phyloP scores from a whole-genome alignment of 1,140 invertebrate species.

The Bombus vancouverensis region DNA sequence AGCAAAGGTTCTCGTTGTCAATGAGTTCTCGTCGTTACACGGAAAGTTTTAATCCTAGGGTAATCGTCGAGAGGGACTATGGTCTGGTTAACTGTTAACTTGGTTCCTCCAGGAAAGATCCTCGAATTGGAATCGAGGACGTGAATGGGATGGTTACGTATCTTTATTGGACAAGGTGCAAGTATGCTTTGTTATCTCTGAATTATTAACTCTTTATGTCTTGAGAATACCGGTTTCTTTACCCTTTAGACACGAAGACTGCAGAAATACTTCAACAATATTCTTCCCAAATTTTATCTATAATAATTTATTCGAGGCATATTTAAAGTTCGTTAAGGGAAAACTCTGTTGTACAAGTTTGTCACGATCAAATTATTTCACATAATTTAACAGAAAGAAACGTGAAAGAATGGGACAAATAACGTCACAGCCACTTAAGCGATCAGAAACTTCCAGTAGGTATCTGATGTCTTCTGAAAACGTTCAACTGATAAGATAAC shows the following conservation, averaged over 20 bases:
- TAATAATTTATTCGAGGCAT: no score
- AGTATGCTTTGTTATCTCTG: no score
- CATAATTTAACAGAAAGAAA: not conserved
- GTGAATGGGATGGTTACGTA: not conserved
- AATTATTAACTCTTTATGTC: no score
- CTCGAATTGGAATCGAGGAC: not conserved
- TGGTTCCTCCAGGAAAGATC: not conserved
- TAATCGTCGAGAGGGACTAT: not conserved
- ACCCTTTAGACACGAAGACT: no score
- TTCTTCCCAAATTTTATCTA: no score
- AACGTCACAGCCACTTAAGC: not conserved
- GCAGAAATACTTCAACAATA: no score
- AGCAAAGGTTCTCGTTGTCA: not conserved
- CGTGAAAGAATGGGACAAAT: not conserved
- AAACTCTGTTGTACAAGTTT: no score
- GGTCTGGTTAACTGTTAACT: not conserved
- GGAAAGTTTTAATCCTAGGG: not conserved
- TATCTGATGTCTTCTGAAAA: not conserved
- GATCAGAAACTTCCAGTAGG: not conserved
- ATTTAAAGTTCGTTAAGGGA: no score
- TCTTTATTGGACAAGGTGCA: not conserved
- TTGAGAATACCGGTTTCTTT: no score
- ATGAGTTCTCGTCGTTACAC: not conserved
- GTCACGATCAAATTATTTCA: no score
- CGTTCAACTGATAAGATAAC: slow-evolving; percentile 37